These are phyloP conservation scores for Linurgus olivaceus DNA, from an alignment of 2,797 vertebrate genomes.

Conservation along the genomic window DNA sequence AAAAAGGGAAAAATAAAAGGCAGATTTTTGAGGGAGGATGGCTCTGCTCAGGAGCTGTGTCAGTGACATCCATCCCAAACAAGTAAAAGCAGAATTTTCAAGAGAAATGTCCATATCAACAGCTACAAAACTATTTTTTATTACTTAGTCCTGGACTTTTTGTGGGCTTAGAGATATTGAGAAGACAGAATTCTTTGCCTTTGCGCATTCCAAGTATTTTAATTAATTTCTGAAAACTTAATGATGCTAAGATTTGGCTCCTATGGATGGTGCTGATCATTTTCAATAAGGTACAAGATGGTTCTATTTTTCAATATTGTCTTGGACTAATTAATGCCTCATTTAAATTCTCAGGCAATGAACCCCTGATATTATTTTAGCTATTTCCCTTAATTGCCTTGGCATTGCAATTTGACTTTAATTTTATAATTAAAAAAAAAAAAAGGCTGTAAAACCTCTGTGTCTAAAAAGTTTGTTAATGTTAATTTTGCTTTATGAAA, in stretches of 20 bases:
- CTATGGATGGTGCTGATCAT: not conserved
- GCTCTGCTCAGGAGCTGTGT: not conserved
- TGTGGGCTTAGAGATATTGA: not conserved
- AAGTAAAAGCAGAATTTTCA: not conserved
- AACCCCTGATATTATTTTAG: not conserved
- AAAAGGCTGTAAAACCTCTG: not conserved
- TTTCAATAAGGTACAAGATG: not conserved
- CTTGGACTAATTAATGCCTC: not conserved
- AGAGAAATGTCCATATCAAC: not conserved
- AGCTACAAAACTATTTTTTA: not conserved
- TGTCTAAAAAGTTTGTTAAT: not conserved
- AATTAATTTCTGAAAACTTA: not conserved
- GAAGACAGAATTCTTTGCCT: not conserved
- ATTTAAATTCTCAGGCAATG: not conserved
- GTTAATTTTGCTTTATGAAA: not conserved
- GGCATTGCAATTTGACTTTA: not conserved
- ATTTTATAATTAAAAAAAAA: not conserved
- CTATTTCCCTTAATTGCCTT: not conserved
- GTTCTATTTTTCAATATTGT: not conserved
- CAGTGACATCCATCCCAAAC: not conserved
- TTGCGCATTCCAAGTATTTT: not conserved
- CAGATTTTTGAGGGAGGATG: not conserved
- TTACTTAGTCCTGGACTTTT: not conserved
- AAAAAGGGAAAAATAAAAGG: not conserved
- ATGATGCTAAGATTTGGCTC: not conserved